Percentiles rank a stretch among this genome's conserved stretches.
These are phyloP conservation scores for Montipora foliosa DNA, from an alignment of 64 coral and sea anemone genomes.

Conservation along the genomic window DNA sequence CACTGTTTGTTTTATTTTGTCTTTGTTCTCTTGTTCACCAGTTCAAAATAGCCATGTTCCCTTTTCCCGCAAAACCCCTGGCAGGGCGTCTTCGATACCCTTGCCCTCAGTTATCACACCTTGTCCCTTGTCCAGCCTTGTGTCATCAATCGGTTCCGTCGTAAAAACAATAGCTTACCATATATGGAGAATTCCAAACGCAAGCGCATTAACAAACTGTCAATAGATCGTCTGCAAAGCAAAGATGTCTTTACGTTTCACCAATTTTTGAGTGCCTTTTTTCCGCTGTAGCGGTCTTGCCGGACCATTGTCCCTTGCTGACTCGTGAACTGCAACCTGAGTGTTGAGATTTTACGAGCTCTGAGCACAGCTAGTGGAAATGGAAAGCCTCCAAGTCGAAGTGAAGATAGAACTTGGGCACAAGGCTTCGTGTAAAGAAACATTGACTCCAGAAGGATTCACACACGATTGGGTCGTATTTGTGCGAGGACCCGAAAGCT, in stretches of 20 bases:
- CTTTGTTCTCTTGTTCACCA: too few species aligned
- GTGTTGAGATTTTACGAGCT: conserved; percentile 54
- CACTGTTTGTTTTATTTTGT: too few species aligned
- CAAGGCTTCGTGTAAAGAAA: conserved; percentile 90
- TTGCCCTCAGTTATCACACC: too few species aligned
- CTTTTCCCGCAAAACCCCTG: too few species aligned
- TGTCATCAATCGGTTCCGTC: too few species aligned
- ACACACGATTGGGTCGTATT: conserved; percentile 97
- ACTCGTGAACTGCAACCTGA: conserved; percentile 31
- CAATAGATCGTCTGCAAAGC: not conserved
- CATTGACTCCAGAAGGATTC: conserved; percentile 86
- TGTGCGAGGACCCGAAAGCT: conserved; percentile 89
- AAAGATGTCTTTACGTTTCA: not conserved
- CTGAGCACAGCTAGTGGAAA: conserved; percentile 6
- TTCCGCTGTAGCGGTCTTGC: not conserved
- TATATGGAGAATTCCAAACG: conserved; percentile 11
- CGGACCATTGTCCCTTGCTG: not conserved
- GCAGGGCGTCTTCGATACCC: too few species aligned
- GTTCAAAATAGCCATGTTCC: too few species aligned
- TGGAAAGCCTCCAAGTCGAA: conserved; percentile 70
- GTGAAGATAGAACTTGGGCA: conserved; percentile 98
- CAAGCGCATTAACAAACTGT: conserved; percentile 31
- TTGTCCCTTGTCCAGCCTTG: too few species aligned
- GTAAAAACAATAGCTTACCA: conserved; percentile 15
- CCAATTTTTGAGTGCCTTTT: conserved; percentile 2